Percentiles rank a stretch among this genome's conserved stretches.
phyloP scores from a whole-genome alignment of 2,888 invertebrate species.

The Machimus rusticus region DNA sequence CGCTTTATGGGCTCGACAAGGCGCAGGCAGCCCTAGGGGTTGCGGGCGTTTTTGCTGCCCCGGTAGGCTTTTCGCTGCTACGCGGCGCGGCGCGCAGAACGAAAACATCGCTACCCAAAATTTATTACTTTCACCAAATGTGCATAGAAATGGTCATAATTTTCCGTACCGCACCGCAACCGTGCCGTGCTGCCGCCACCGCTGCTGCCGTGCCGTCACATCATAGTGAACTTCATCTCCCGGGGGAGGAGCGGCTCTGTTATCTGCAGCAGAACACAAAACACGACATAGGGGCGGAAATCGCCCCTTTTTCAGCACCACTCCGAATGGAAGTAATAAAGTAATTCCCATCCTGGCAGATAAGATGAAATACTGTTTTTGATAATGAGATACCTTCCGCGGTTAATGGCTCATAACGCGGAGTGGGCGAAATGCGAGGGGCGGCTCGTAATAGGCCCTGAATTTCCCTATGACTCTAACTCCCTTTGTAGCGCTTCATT shows the following conservation, averaged over 20 bases:
- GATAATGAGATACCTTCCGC: conserved; percentile 35
- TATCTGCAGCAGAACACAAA: neutral
- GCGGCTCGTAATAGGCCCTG: neutral
- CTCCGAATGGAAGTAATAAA: conserved; percentile 34
- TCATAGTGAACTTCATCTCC: neutral
- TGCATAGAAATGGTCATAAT: conserved; percentile 38
- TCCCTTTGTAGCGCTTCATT: neutral
- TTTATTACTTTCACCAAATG: conserved; percentile 33
- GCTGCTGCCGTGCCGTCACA: neutral
- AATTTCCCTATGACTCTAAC: neutral
- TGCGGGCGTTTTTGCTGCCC: neutral
- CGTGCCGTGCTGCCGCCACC: neutral
- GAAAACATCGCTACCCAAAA: neutral
- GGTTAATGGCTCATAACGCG: conserved; percentile 15
- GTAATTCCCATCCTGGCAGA: conserved; percentile 37
- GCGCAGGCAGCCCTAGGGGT: neutral
- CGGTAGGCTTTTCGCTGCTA: neutral
- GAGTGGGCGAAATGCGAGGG: neutral
- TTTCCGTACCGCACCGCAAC: neutral
- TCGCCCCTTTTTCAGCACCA: neutral
- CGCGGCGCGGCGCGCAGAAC: neutral
- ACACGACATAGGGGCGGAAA: neutral
- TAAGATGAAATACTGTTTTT: conserved; percentile 36
- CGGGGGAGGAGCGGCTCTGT: neutral
- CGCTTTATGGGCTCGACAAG: conserved; percentile 13